Evolutionary conservation across 37 sponge, comb jelly and placozoan genomes (phyloP).

Genomic region (Aplysina aerophoba): DNA sequence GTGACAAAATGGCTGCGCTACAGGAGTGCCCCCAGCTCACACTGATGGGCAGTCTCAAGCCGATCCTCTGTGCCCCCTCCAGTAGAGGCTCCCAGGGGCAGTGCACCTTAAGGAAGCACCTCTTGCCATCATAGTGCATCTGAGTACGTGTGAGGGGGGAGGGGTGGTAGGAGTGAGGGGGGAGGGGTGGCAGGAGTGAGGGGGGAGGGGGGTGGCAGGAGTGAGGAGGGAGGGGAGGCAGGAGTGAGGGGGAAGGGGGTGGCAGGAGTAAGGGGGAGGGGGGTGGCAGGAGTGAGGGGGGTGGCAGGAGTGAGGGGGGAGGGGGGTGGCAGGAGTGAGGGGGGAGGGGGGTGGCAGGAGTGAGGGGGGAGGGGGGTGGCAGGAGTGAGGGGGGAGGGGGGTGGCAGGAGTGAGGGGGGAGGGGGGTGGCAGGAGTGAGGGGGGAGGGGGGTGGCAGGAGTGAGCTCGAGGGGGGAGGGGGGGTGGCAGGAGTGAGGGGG

Average conservation of each 20-base stretch:
- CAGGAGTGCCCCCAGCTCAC: too few species aligned
- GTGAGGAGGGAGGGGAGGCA: background rate
- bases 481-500: background rate
- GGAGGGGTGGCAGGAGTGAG: background rate
- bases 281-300: background rate
- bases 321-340: background rate
- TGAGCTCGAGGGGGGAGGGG: background rate
- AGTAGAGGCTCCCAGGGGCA: slow-evolving; percentile 60
- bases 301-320: too few species aligned
- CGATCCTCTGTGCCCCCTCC: slow-evolving; percentile 77
- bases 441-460: background rate
- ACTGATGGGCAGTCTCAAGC: slow-evolving; percentile 77
- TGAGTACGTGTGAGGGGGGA: slow-evolving; percentile 31
- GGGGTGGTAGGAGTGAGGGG: slow-evolving; percentile 1
- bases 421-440: background rate
- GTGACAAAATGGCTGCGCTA: too few species aligned
- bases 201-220: slow-evolving; percentile 1
- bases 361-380: background rate
- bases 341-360: too few species aligned
- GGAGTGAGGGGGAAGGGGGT: background rate
- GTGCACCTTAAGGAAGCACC: slow-evolving; percentile 82
- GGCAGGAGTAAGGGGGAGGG: too few species aligned
- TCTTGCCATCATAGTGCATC: slow-evolving; percentile 79
- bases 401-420: background rate
- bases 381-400: slow-evolving; percentile 15